Base-by-base conservation (phyloP, 2,888 invertebrate species). In the Tenthredo scrophulariae region DNA sequence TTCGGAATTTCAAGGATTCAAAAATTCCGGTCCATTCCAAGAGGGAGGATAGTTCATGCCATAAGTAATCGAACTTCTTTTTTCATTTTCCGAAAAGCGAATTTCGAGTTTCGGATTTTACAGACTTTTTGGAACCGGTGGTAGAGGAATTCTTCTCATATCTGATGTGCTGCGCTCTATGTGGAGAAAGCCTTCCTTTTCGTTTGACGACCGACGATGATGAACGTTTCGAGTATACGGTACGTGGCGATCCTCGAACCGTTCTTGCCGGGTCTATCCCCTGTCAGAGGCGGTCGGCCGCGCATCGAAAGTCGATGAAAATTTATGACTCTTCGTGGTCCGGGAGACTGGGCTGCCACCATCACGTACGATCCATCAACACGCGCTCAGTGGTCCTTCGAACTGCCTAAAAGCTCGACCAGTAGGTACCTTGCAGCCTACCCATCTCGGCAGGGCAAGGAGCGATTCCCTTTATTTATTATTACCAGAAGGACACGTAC, bases 301-400 rank as follows among this genome's bases (percentile, higher is more conserved):
- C 84, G 86, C 86, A 86, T 84, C 86, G 86, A 84, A 77, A 85
- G 85, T 85, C 86, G 88, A 87, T 88, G 88, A 86, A 88, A 88
- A 90, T 90, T 90, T 90, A 90, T 89, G 88, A 89, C 85, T 88
- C 67, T 70, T 65, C 43, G 83, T 50, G 83, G 83, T 70, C 15
- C 18, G 46, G 18, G 46, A 67, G 46, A 83, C 67, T 65, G 67
- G 65, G 7, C 43, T 70, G 18, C 67, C 65, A 50, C 62, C 26
- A 70, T 70, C 83, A 65, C 83, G 83, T 83, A 67, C 70, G 67
- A 83, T 83, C 83, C 67, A 83, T 83, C 83, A 70, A 83, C 83
- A 70, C 83, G 83, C 83, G 83, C 46, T 83, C 70, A 80, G 18
- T n/a, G 80, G 80, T 80, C 58, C 80, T 58, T 40, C 62, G 58